A percentile compares a stretch with the other conserved stretches of the same genome.
Evolutionary conservation across 2,797 vertebrate species (phyloP).

Genomic region (Neosilurus hyrtlii): DNA sequence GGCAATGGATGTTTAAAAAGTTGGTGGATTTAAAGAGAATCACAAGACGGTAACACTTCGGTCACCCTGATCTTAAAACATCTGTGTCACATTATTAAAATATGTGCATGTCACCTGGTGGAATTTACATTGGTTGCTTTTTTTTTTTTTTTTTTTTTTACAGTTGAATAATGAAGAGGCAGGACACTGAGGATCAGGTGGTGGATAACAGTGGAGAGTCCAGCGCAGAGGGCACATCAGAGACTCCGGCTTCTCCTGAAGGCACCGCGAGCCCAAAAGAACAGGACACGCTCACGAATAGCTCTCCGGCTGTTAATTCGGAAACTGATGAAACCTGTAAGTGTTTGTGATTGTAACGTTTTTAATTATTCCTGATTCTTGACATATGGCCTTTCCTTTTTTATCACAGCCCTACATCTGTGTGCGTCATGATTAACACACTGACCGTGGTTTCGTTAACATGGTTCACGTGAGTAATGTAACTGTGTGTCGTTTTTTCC

Average conservation of each 20-base stretch:
- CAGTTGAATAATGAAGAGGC: constrained; percentile 69
- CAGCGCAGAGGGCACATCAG: constrained; percentile 50
- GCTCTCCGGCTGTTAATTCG: constrained; percentile 54
- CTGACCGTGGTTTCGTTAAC: background rate
- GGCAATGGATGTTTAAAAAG: background rate
- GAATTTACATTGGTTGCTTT: background rate
- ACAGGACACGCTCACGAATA: constrained; percentile 51
- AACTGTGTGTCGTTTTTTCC: background rate
- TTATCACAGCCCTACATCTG: background rate
- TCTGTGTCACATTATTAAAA: background rate
- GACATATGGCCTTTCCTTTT: background rate
- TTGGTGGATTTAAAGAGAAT: background rate
- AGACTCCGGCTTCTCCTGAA: constrained; percentile 47
- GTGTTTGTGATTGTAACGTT: background rate
- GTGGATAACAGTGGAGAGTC: constrained; percentile 53
- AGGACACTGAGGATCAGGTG: constrained; percentile 67
- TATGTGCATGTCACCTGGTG: background rate
- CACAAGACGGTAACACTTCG: background rate
- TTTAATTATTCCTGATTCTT: background rate
- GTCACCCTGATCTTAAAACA: background rate
- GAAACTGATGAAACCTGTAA: constrained; percentile 61
- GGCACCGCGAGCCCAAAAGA: constrained; percentile 63
- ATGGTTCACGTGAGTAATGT: background rate
- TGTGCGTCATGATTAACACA: background rate
- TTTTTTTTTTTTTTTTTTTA: too few species aligned